These are phyloP conservation scores for Ceuthmochares aereus DNA, from an alignment of 2,113 vertebrate genomes.

Conservation along the genomic window DNA sequence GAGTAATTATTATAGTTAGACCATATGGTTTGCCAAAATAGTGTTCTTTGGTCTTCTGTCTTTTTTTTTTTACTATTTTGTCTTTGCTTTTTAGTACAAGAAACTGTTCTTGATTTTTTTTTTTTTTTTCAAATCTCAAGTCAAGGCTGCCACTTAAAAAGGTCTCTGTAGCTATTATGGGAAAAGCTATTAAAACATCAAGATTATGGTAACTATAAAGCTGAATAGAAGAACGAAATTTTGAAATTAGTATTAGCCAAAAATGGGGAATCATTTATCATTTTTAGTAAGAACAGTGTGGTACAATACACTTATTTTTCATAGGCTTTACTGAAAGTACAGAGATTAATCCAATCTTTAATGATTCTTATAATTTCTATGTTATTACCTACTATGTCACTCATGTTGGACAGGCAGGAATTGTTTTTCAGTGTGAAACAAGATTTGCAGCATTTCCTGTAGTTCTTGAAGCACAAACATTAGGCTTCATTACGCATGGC, in stretches of 20 bases:
- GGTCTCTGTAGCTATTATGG: conserved; percentile 14
- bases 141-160: conserved; percentile 34
- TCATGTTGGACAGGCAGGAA: neutral
- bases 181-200: conserved; percentile 61
- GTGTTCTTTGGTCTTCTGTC: neutral
- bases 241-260: conserved; percentile 34
- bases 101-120: neutral
- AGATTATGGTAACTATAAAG: conserved; percentile 47
- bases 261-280: conserved; percentile 32
- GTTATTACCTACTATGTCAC: neutral
- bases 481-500: fast-evolving
- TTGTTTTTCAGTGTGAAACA: neutral
- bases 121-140: neutral
- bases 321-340: conserved; percentile 28
- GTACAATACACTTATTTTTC: conserved; percentile 28
- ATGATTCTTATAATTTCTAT: neutral
- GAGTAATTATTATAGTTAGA: neutral
- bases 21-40: neutral
- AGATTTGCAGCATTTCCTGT: neutral
- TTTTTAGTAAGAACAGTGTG: conserved; percentile 43
- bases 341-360: conserved; percentile 30
- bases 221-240: conserved; percentile 21
- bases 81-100: neutral
- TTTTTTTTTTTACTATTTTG: neutral
- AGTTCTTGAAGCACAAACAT: neutral